A percentile compares a stretch with the other conserved stretches of the same genome.
phyloP scores from a whole-genome alignment of 2,797 vertebrate species.

The Dallia pectoralis region DNA sequence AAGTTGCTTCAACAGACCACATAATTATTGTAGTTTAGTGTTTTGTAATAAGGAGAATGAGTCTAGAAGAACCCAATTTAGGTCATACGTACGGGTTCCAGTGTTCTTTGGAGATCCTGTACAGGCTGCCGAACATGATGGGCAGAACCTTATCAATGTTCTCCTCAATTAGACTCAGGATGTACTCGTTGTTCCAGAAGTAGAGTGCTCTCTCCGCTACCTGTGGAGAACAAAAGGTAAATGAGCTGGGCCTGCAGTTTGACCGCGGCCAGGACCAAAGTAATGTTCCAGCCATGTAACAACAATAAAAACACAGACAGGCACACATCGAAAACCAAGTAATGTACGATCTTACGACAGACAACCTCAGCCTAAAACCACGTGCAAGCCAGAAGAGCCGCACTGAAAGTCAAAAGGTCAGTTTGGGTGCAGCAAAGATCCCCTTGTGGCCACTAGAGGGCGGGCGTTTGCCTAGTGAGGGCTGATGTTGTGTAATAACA shows the following conservation, averaged over 20 bases:
- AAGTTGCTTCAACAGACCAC: too few relatives aligned
- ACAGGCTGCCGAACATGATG: constrained; percentile 96
- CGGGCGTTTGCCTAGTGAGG: too few relatives aligned
- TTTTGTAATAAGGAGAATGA: background rate
- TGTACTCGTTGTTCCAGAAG: constrained; percentile 99
- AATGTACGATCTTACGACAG: too few relatives aligned
- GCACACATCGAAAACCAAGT: too few relatives aligned
- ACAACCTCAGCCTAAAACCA: too few relatives aligned
- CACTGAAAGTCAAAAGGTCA: too few relatives aligned
- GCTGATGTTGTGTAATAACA: too few relatives aligned
- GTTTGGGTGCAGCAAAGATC: too few relatives aligned
- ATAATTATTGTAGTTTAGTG: too few relatives aligned
- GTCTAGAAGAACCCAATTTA: background rate
- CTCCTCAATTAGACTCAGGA: constrained; percentile 97
- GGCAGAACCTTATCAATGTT: constrained; percentile 94
- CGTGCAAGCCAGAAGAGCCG: too few relatives aligned
- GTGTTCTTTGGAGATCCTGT: constrained; percentile 99
- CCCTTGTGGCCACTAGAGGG: too few relatives aligned
- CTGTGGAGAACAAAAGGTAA: constrained; percentile 62
- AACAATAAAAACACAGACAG: too few relatives aligned
- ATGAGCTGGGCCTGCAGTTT: background rate
- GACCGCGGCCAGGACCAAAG: background rate
- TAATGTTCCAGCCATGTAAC: background rate
- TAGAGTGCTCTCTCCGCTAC: constrained; percentile 96
- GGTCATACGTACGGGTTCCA: constrained; percentile 91